A percentile compares a stretch with the other conserved stretches of the same genome.
These are phyloP conservation scores for Tachina lurida DNA, from an alignment of 2,888 invertebrate species.

Conservation along the genomic window DNA sequence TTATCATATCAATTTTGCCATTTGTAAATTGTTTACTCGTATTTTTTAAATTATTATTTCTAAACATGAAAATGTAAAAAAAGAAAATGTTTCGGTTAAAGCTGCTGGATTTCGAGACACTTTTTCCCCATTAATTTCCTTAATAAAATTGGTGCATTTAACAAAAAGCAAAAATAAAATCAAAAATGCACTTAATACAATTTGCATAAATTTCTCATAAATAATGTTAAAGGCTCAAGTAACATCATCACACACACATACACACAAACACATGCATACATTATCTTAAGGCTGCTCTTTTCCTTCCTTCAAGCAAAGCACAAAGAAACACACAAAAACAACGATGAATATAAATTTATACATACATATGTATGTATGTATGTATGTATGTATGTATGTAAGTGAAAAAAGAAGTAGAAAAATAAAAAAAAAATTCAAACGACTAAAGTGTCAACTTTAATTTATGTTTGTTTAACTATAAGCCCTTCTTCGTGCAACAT, in stretches of 20 bases:
- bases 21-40: conserved; percentile 43
- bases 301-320: conserved; percentile 50
- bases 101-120: conserved; percentile 21
- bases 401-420: conserved; percentile 27
- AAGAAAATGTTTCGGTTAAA: conserved; percentile 8
- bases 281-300: conserved; percentile 78
- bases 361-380: too few species aligned
- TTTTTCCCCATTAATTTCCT: conserved; percentile 3
- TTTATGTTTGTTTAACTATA: conserved; percentile 83
- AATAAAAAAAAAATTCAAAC: conserved; percentile 55
- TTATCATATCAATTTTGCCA: conserved; percentile 63
- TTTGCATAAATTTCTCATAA: conserved; percentile 77
- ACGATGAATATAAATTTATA: conserved; percentile 54
- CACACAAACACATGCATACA: background rate
- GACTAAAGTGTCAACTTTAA: conserved; percentile 82
- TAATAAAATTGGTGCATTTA: conserved; percentile 49
- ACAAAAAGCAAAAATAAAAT: conserved; percentile 13
- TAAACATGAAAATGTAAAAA: conserved; percentile 42
- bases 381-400: too few species aligned
- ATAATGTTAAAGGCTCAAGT: conserved; percentile 72
- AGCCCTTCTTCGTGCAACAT: conserved; percentile 76
- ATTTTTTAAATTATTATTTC: conserved; percentile 57
- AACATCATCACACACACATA: conserved; percentile 61
- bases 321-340: conserved; percentile 14
- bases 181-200: conserved; percentile 69